phyloP scores from a whole-genome alignment of 2,113 vertebrate species.

The Cyanistes caeruleus region DNA sequence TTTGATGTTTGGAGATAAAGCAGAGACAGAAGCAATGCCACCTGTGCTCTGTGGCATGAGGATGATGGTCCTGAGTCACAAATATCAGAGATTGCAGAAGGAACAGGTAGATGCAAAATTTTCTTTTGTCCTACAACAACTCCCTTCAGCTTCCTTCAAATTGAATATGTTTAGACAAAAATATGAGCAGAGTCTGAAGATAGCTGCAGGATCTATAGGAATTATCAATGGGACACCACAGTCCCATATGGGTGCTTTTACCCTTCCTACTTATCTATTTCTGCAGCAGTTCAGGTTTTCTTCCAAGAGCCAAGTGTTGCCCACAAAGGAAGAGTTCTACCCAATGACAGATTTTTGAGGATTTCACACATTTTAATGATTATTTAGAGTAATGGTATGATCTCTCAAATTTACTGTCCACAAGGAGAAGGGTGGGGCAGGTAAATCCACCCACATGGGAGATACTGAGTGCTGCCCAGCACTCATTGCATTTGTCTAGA shows the following conservation, averaged over 20 bases:
- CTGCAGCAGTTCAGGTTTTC: neutral
- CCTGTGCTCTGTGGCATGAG: neutral
- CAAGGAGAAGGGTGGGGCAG: fast-evolving
- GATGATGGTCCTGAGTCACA: neutral
- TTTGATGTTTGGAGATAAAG: neutral
- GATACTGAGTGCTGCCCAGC: neutral
- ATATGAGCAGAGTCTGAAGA: neutral
- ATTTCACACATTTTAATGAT: neutral
- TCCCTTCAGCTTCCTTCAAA: neutral
- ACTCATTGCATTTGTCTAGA: neutral
- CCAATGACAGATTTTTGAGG: neutral
- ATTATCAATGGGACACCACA: neutral
- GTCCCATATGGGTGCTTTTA: neutral
- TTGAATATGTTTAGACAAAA: neutral
- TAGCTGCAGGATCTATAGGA: neutral
- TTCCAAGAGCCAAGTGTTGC: neutral
- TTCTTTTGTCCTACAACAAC: neutral
- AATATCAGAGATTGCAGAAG: neutral
- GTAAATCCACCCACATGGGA: neutral
- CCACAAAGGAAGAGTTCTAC: neutral
- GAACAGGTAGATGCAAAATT: neutral
- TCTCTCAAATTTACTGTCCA: neutral
- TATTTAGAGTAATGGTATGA: neutral
- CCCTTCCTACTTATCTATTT: neutral
- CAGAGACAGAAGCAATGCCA: neutral